Conservation (phyloP, 2,888 invertebrate genomes). For the Lepidochitona cinerea region DNA sequence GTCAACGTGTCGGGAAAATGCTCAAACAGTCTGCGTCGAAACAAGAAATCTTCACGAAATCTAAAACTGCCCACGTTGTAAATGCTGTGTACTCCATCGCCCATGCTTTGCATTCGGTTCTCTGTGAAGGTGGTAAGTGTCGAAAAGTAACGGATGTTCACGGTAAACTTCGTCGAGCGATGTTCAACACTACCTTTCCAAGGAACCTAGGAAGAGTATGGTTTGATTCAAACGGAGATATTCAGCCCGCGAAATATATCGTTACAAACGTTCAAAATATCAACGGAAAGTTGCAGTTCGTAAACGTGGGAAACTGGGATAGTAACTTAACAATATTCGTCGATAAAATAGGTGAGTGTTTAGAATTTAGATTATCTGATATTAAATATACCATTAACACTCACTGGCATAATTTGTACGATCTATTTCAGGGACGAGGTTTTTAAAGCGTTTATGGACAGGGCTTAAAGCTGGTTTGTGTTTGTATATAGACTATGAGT, state of each 20-base stretch:
- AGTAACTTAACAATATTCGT: background rate
- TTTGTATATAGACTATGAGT: no score
- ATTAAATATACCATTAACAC: no score
- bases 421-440: no score
- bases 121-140: background rate
- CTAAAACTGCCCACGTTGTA: conserved; percentile 4
- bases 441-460: no score
- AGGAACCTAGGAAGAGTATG: background rate
- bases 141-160: background rate
- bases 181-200: background rate
- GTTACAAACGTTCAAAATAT: background rate
- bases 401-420: no score
- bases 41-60: background rate
- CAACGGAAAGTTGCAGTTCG: background rate
- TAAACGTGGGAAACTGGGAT: conserved; percentile 9
- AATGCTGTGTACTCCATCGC: conserved; percentile 10
- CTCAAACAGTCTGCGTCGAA: background rate
- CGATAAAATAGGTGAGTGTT: conserved; percentile 3
- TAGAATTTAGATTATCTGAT: no score
- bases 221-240: conserved; percentile 7
- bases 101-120: background rate
- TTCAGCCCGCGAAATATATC: background rate
- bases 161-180: background rate
- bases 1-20: no score
- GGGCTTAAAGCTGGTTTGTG: no score